Base-by-base conservation (phyloP, 35 echinoderm and acorn worm species). In the Chiridota heheva region DNA sequence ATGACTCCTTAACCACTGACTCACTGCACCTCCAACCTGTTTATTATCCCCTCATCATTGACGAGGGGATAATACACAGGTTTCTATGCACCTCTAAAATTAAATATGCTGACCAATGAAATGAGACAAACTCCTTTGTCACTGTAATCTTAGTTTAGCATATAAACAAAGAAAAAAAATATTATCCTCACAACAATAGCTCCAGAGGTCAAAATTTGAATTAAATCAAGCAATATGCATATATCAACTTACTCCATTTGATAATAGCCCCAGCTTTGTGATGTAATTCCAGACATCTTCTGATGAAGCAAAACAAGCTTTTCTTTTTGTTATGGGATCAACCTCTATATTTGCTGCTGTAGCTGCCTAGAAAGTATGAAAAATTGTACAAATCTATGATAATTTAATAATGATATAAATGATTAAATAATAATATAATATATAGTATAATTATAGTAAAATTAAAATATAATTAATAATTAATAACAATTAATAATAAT, bases 231-330 rank as follows among this genome's bases (percentile, higher is more conserved):
- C 15, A 1, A 55, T 24, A 55, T 55, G 17, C 15, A 66, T 33
- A 66, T 53, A 28, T 30, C 36, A 13, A 25, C 70, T 45, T 45
- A 74, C 70, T 47, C 44, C 70, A 74, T 74, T 74, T 32, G 70
- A 74, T 16, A 74, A 32, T 24, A 74, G 44, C 24, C 93, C 76
- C 25, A 96, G 84, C 39, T 96, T 88, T 48, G 68, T 70, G 51
- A 91, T 96, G 57, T 87, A 96, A 58, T 96, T 96, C 87, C 93
- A 91, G 28, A 96, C 93, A 20, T 96, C 93, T 65, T 87, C 76
- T 37, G 88, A 82, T 37, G 93, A 84, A 15, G 83, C 88, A 72
- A 80, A 96, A 26, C 78, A 90, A 34, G 60, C 69, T 12, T 83
- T 90, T 18, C 84, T 63, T 46, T 70, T 90, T 44, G 82, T n/a